phyloP scores from a whole-genome alignment of 2,113 vertebrate genomes.

The Murina feae region DNA sequence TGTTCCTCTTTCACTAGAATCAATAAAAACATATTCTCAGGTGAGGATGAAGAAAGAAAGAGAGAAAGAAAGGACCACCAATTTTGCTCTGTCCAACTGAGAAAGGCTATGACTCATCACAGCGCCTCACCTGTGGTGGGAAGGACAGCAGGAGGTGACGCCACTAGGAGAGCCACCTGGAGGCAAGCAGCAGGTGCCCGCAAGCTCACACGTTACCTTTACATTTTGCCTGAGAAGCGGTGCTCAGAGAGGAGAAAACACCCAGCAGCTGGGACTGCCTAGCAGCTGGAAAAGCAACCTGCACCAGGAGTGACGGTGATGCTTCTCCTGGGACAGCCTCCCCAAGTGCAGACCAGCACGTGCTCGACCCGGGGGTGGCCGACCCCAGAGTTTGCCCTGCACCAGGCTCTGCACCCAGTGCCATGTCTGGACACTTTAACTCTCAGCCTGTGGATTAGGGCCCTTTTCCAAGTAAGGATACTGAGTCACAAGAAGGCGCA shows the following conservation, averaged over 20 bases:
- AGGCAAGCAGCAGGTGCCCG: neutral
- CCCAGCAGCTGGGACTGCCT: neutral
- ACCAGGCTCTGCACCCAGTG: neutral
- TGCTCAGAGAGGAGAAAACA: neutral
- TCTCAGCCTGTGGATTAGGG: neutral
- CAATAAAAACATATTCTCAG: neutral
- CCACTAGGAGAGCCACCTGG: neutral
- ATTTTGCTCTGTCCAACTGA: neutral
- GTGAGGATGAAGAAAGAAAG: neutral
- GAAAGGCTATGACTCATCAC: neutral
- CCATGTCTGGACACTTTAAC: accelerated
- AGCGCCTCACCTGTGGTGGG: neutral
- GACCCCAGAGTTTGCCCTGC: neutral
- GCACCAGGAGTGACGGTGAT: accelerated
- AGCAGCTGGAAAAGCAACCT: neutral
- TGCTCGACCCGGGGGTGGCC: accelerated
- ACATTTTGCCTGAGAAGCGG: neutral
- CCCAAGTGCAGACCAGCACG: accelerated
- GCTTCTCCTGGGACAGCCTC: accelerated
- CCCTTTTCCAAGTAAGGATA: neutral
- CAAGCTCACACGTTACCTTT: neutral
- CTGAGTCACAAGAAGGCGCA: neutral
- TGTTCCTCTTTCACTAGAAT: neutral
- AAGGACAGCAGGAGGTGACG: accelerated
- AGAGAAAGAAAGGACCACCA: neutral